Base-by-base conservation (phyloP, 2,888 invertebrate genomes). In the Harpalus rufipes region DNA sequence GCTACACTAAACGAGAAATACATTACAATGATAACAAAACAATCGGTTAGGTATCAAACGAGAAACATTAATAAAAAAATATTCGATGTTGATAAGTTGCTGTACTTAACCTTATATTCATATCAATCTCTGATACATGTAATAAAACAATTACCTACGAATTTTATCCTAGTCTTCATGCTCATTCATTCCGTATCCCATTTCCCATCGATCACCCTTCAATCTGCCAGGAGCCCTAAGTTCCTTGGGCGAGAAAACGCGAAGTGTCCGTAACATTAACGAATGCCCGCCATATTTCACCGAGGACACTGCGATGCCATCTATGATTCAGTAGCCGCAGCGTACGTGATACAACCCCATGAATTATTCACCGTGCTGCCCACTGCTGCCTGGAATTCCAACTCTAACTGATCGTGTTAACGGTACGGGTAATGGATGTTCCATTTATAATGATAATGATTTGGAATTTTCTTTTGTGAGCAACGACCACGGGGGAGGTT, bases 271-370 rank as follows among this genome's bases (percentile, higher is more conserved):
- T 76, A 76, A 18, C 76, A 76, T 76, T 76, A 76, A 76, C 76
- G 76, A 76, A 76, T 76, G 76, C 39, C 51, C 32, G 79, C 79
- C 79, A 79, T 79, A 79, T 79, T 79, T 79, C 39, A 79, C 79
- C 25, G 32, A 59, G 59, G 79, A 79, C 79, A 79, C 25, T n/a
- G 79, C 79, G 59, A 79, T 79, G 79, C 79, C 79, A 79, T 79
- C 79, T 79, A 79, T 79, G 79, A 79, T 79, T 79, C 79, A 79
- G 79, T 79, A 79, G 44, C 59, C 58, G 39, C 21, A 14, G 25
- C 79, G 58, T 25, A 51, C 79, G 59, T 32, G 56, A 79, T 58
- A 59, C 59, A 59, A 56, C 58, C 25, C 32, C 39, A 79, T 79
- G 79, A 59, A 79, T 79, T 59, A 79, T 79, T 79, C 44, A 76